Evolutionary conservation across 2,797 vertebrate species (phyloP), one percentile per base, ranked within the genome.

Genomic region (Gymnodraco acuticeps): DNA sequence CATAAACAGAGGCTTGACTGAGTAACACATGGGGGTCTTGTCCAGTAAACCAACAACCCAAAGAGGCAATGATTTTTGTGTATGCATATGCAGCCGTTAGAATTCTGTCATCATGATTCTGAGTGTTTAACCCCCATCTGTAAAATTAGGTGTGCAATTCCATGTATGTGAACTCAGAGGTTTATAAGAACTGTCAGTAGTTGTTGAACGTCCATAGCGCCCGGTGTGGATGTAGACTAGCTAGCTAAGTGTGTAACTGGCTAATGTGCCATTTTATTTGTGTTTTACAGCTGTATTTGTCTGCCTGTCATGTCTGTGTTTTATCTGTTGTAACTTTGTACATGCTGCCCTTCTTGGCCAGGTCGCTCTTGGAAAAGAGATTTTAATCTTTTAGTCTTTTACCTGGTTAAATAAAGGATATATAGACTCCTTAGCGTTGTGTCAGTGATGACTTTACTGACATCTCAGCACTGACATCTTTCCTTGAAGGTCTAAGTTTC

Each of bases 1-100:
- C 84, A 93, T 92, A 93, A 94, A 94, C 91, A 93, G 91, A 91
- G 89, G 80, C 88, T 92, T 93, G 83, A 90, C 87, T 88, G 80
- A 92, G 89, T 82, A 87, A 81, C 90, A 86, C 84, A 88, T 84
- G 90, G 84, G 86, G 86, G 90, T 90, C 89, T 85, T 87, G 85
- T 87, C 86, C 87, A 75, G 77, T 90, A 93, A 94, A 94, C 86
- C 77, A 84, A 81, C 81, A 83, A 84, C 87, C 86, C 85, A 90
- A 89, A 88, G 83, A 84, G 74, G 82, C 82, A 82, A 67, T 82
- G 79, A 75, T 82, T 82, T 87, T 73, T 78, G 77, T 81, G 55
- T 77, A 72, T 55, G 70, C 50, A 78, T 85, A 56, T 82, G 52
- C 65, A 72, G 61, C 58, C 55, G 51, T 83, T 81, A 88, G 82